These are phyloP conservation scores for Spermophilus dauricus DNA, from an alignment of 2,113 vertebrate genomes.

Conservation along the genomic window DNA sequence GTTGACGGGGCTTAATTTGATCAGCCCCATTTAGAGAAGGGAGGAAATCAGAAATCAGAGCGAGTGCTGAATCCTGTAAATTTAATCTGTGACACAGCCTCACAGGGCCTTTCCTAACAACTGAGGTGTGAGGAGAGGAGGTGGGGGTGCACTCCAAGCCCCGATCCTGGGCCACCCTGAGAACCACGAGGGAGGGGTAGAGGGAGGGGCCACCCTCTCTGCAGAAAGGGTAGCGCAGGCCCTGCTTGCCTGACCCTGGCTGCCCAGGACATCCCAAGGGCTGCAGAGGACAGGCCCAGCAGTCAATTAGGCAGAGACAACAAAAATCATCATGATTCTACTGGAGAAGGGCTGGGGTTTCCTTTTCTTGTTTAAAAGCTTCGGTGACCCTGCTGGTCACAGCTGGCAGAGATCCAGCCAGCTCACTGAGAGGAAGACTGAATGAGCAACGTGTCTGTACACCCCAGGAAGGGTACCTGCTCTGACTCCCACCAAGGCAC, in stretches of 20 bases:
- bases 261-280: background rate
- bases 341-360: background rate
- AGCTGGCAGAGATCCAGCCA: background rate
- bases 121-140: rapidly evolving
- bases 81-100: background rate
- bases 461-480: background rate
- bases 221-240: background rate
- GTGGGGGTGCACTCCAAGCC: background rate
- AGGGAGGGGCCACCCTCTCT: background rate
- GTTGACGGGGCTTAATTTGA: constrained; percentile 56
- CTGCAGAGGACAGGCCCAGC: background rate
- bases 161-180: background rate
- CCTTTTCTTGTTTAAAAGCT: background rate
- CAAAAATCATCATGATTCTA: background rate
- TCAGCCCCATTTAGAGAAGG: constrained; percentile 38
- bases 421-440: background rate
- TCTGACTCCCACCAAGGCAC: background rate
- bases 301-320: background rate
- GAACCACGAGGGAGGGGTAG: background rate
- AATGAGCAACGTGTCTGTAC: no score
- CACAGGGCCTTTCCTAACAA: constrained; percentile 42
- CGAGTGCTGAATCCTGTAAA: constrained; percentile 47
- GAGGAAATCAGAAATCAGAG: constrained; percentile 64
- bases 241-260: background rate
- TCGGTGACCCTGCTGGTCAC: background rate